Conservation (phyloP, 1,140 invertebrate genomes). For the Drosophila kohkoa region DNA sequence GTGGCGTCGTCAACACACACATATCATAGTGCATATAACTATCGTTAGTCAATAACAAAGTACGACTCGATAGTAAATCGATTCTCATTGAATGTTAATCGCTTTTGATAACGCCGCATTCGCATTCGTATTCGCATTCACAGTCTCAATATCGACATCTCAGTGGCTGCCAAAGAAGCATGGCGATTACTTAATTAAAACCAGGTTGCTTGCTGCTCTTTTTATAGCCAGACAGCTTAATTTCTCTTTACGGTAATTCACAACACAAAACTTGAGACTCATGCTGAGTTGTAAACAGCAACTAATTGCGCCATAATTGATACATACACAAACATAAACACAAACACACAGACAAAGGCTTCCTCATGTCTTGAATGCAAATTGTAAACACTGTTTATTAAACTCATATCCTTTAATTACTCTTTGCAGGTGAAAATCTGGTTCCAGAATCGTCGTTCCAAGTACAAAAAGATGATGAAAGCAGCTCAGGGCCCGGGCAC, state of each 20-base stretch:
- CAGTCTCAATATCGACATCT: conserved; percentile 14
- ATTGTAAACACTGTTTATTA: conserved; percentile 1
- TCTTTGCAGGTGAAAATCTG: conserved; percentile 97
- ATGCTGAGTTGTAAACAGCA: conserved; percentile 39
- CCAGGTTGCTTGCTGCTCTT: conserved; percentile 21
- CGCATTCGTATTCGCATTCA: not conserved
- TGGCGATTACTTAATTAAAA: conserved; percentile 25
- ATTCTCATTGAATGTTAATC: conserved; percentile 42
- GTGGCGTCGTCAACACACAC: not conserved
- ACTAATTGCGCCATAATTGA: conserved; percentile 44
- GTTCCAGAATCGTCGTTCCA: conserved; percentile 98
- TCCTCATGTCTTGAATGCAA: not conserved
- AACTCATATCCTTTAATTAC: conserved; percentile 51
- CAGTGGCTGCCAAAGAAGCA: conserved; percentile 23
- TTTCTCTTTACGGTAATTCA: conserved; percentile 48
- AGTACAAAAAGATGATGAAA: conserved; percentile 99
- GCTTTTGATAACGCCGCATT: conserved; percentile 26
- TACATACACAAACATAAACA: conserved; percentile 15
- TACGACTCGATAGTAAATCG: conserved; percentile 10
- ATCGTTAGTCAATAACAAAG: conserved; percentile 32
- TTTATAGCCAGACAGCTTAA: conserved; percentile 35
- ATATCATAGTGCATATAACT: conserved; percentile 27
- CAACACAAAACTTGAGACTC: conserved; percentile 56
- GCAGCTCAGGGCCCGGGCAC: conserved; percentile 90
- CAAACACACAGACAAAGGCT: not conserved